A percentile compares a stretch with the other conserved stretches of the same genome.
Conservation (phyloP, 1,140 invertebrate genomes). For the Microplitis demolitor region DNA sequence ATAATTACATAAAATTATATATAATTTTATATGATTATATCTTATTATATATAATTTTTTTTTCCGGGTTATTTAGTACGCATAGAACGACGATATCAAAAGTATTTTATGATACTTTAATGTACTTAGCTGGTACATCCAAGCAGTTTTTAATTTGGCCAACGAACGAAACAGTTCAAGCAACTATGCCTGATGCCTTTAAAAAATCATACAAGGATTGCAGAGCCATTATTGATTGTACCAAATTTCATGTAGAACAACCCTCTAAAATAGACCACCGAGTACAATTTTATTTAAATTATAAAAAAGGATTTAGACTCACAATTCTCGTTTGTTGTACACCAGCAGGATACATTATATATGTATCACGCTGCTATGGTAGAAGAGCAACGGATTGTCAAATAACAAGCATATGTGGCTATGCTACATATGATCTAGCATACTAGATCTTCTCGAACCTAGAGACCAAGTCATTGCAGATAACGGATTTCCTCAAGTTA, state of each 20-base stretch:
- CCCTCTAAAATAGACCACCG: slow-evolving; percentile 9
- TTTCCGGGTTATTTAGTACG: slow-evolving; percentile 17
- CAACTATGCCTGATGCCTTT: slow-evolving; percentile 38
- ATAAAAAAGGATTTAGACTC: no score
- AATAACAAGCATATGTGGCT: slow-evolving; percentile 29
- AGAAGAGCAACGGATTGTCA: slow-evolving; percentile 3
- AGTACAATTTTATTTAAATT: no score
- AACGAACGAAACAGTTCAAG: slow-evolving; percentile 27
- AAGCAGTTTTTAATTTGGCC: slow-evolving; percentile 38
- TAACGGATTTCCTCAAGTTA: slow-evolving; percentile 36
- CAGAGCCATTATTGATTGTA: slow-evolving; percentile 42
- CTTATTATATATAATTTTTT: no score
- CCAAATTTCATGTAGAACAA: slow-evolving; percentile 8
- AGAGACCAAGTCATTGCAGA: slow-evolving; percentile 44
- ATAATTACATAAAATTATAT: no score
- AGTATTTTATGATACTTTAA: slow-evolving; percentile 20
- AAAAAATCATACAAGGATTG: slow-evolving; percentile 41
- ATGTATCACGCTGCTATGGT: slow-evolving; percentile 8
- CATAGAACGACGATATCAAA: slow-evolving; percentile 22
- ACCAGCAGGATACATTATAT: no score
- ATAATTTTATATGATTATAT: no score
- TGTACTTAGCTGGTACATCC: slow-evolving; percentile 12
- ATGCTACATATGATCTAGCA: no score
- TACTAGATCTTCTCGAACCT: slow-evolving; percentile 36
- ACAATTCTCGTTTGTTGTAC: no score